phyloP scores from a whole-genome alignment of 64 coral and sea anemone species.

The Astreopora myriophthalma region DNA sequence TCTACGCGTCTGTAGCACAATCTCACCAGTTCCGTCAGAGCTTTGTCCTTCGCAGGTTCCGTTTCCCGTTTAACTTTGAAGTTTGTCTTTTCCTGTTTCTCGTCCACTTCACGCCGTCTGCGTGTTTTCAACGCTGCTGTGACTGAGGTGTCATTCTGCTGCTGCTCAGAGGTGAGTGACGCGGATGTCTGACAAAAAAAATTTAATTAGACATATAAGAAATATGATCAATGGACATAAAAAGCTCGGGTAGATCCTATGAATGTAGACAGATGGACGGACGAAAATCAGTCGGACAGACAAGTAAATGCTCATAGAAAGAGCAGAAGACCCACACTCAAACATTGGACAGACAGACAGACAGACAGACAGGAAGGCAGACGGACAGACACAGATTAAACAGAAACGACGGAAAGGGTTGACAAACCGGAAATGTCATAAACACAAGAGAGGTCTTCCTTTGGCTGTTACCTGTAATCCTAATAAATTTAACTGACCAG shows the following conservation, averaged over 20 bases:
- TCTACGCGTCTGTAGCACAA: too few species aligned
- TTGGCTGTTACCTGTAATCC: slow-evolving; percentile 61
- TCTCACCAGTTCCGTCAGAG: slow-evolving; percentile 11
- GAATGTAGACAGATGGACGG: too few species aligned
- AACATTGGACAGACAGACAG: background rate
- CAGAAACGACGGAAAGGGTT: background rate
- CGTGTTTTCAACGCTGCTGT: background rate
- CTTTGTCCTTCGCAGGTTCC: background rate
- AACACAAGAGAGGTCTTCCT: background rate
- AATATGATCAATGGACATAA: too few species aligned
- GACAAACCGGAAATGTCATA: too few species aligned
- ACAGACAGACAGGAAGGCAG: background rate
- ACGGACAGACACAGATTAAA: background rate
- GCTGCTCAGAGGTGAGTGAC: background rate
- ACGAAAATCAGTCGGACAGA: too few species aligned
- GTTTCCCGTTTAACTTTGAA: slow-evolving; percentile 28
- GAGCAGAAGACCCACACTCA: too few species aligned
- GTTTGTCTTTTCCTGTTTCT: background rate
- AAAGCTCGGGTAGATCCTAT: too few species aligned
- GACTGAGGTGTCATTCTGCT: background rate
- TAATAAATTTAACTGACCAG: slow-evolving; percentile 73
- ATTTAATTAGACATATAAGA: too few species aligned
- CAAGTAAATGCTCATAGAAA: too few species aligned
- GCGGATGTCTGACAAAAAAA: background rate
- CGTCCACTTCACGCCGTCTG: slow-evolving; percentile 10